These are phyloP conservation scores for Phainopepla nitens DNA, from an alignment of 2,113 vertebrate species.

Conservation along the genomic window DNA sequence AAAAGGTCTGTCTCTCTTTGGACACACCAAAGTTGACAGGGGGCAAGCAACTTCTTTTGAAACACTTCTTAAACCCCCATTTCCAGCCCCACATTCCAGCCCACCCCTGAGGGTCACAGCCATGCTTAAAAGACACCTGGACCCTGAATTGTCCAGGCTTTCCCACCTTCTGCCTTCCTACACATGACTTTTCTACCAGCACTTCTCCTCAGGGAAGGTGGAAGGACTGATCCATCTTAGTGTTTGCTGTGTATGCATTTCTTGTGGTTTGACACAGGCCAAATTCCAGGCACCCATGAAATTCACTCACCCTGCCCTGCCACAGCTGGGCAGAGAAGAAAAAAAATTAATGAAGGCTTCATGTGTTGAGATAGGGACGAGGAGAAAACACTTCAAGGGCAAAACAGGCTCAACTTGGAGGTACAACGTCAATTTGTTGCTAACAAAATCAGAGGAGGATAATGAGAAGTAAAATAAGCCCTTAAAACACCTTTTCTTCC, in stretches of 20 bases:
- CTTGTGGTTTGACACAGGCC: not conserved
- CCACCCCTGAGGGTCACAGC: not conserved
- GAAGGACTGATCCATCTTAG: not conserved
- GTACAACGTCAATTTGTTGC: not conserved
- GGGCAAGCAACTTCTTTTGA: fast-evolving
- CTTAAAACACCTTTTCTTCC: not conserved
- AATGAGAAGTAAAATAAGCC: not conserved
- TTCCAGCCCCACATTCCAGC: not conserved
- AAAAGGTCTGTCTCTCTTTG: not conserved
- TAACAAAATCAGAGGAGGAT: not conserved
- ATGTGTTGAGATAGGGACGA: not conserved
- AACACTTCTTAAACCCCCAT: not conserved
- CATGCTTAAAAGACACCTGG: fast-evolving
- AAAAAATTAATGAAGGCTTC: not conserved
- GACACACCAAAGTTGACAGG: not conserved
- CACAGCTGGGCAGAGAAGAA: not conserved
- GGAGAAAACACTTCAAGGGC: not conserved
- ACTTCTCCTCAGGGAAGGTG: not conserved
- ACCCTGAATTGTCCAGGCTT: not conserved
- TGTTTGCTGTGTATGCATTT: not conserved
- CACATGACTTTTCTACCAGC: not conserved
- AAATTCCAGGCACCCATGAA: not conserved
- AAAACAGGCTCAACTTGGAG: not conserved
- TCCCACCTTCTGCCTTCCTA: not conserved
- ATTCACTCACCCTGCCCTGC: not conserved